Conservation (phyloP, 2,113 vertebrate genomes). For the Tachysurus fulvidraco region DNA sequence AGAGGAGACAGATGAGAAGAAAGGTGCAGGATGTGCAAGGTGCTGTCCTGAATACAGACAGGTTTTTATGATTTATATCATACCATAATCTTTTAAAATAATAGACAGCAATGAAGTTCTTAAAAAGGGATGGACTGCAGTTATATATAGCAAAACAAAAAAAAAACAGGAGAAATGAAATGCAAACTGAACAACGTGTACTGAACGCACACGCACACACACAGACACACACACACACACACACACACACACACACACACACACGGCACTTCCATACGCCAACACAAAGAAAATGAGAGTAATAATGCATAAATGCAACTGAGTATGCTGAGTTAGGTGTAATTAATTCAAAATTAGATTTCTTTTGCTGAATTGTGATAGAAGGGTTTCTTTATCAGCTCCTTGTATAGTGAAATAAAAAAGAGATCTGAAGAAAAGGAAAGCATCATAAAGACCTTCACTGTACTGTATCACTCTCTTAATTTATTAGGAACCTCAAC, state of each 20-base stretch:
- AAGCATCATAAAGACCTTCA: not conserved
- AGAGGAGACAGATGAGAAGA: constrained; percentile 34
- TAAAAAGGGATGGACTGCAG: not conserved
- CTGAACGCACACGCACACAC: not conserved
- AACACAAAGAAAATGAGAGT: not conserved
- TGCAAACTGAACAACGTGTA: constrained; percentile 2
- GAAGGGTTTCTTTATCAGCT: not conserved
- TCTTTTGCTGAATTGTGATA: not conserved
- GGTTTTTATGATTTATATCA: not conserved
- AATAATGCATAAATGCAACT: not conserved
- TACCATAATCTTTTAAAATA: constrained; percentile 2
- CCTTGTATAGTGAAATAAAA: not conserved
- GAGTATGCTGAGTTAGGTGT: not conserved
- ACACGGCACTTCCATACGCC: not conserved
- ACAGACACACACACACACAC: not conserved
- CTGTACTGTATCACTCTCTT: constrained; percentile 4
- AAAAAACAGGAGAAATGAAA: not conserved
- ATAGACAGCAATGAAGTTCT: not conserved
- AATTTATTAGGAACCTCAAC: not conserved
- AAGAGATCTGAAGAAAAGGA: not conserved
- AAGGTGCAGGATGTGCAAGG: not conserved
- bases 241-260: not conserved
- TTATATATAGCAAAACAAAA: constrained; percentile 3
- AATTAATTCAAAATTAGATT: not conserved
- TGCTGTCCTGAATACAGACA: not conserved